Conservation (phyloP, 2,113 vertebrate species). For the Sinocyclocheilus rhinocerous region DNA sequence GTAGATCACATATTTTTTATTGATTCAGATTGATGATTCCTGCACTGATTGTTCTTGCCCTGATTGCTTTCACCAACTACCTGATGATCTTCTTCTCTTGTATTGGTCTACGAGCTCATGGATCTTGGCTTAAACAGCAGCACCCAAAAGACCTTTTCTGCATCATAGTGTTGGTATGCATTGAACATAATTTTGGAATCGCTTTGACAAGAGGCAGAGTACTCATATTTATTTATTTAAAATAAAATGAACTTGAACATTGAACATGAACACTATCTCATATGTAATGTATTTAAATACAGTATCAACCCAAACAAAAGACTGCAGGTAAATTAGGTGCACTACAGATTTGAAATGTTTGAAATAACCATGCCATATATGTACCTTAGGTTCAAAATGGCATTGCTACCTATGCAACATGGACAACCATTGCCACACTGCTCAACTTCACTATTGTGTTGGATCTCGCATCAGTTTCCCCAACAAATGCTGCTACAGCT, state of each 20-base stretch:
- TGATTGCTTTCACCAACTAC: conserved; percentile 71
- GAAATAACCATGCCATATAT: background rate
- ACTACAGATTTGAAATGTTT: background rate
- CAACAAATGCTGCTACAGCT: conserved; percentile 69
- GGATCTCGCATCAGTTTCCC: conserved; percentile 67
- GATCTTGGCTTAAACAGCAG: conserved; percentile 71
- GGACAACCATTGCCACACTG: conserved; percentile 80
- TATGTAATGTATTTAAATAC: background rate
- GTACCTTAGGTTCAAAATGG: conserved; percentile 82
- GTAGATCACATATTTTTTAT: background rate
- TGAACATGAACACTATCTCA: background rate
- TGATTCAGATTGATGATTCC: conserved; percentile 65
- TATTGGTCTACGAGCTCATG: conserved; percentile 69
- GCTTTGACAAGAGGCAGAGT: background rate
- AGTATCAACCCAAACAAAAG: background rate
- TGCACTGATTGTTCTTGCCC: conserved; percentile 75
- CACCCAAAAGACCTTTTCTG: conserved; percentile 78
- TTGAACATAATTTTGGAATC: background rate
- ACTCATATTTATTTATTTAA: conserved; percentile 44
- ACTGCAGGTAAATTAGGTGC: background rate
- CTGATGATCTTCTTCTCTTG: conserved; percentile 76
- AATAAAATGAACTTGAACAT: background rate
- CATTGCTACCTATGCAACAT: conserved; percentile 78
- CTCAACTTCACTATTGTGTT: conserved; percentile 80
- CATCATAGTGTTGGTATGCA: conserved; percentile 75